These are phyloP conservation scores for Laticauda colubrina DNA, from an alignment of 2,113 vertebrate genomes.

Conservation along the genomic window DNA sequence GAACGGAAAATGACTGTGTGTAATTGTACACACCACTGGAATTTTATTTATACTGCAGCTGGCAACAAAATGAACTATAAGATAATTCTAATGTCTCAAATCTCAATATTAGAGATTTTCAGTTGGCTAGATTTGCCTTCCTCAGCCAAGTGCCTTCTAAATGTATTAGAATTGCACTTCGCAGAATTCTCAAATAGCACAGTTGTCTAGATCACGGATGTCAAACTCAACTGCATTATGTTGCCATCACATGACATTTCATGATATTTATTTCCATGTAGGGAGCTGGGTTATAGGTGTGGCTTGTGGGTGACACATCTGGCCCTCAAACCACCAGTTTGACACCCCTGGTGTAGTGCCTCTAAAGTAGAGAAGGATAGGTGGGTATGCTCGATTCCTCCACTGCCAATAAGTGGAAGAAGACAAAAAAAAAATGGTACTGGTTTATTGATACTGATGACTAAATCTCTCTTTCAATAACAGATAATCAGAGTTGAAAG, in stretches of 20 bases:
- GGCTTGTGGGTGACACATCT: too few relatives aligned
- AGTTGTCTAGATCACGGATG: neutral
- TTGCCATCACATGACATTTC: too few relatives aligned
- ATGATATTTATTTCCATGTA: too few relatives aligned
- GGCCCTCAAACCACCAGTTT: too few relatives aligned
- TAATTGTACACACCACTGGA: neutral
- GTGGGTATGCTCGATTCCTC: neutral
- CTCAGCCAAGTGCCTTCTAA: neutral
- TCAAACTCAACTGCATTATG: too few relatives aligned
- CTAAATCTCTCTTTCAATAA: neutral
- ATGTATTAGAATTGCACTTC: neutral
- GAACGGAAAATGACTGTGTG: neutral
- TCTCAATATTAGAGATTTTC: neutral
- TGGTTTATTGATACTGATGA: neutral
- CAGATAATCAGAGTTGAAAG: too few relatives aligned
- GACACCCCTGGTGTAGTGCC: neutral
- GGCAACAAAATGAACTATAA: neutral
- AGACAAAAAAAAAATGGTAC: neutral
- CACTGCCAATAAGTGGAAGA: neutral
- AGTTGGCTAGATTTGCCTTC: neutral
- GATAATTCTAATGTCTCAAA: neutral
- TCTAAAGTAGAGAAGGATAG: neutral
- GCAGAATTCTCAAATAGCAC: neutral
- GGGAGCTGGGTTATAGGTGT: too few relatives aligned
- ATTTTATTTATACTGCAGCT: neutral